Conservation (phyloP, 2,113 vertebrate genomes). For the Heterocephalus glaber region DNA sequence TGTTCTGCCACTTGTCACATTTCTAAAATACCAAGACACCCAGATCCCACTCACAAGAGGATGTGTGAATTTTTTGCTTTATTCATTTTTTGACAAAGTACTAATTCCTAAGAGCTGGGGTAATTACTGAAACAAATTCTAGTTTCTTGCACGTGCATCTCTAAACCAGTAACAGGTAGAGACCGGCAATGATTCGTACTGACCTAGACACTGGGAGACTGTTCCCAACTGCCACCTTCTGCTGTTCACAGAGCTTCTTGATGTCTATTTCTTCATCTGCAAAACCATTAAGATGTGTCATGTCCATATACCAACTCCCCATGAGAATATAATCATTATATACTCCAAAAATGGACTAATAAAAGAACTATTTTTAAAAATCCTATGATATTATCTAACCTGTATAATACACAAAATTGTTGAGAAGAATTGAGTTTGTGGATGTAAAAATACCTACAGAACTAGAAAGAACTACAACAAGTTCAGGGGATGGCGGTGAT, state of each 20-base stretch:
- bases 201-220: background rate
- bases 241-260: background rate
- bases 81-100: background rate
- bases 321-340: background rate
- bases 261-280: background rate
- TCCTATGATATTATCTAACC: background rate
- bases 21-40: conserved; percentile 23
- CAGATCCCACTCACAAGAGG: background rate
- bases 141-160: conserved; percentile 44
- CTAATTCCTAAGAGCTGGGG: background rate
- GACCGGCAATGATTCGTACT: background rate
- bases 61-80: background rate
- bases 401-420: background rate
- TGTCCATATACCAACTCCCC: background rate
- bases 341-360: background rate
- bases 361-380: background rate
- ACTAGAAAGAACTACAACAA: background rate
- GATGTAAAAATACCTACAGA: background rate
- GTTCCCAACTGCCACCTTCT: background rate
- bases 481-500: background rate
- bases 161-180: background rate
- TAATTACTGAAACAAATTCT: background rate
- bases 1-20: background rate
- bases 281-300: background rate
- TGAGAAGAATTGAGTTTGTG: conserved; percentile 10